Percentiles rank a stretch among this genome's conserved stretches.
phyloP scores from a whole-genome alignment of 2,888 invertebrate species.

The Stramonita haemastoma region DNA sequence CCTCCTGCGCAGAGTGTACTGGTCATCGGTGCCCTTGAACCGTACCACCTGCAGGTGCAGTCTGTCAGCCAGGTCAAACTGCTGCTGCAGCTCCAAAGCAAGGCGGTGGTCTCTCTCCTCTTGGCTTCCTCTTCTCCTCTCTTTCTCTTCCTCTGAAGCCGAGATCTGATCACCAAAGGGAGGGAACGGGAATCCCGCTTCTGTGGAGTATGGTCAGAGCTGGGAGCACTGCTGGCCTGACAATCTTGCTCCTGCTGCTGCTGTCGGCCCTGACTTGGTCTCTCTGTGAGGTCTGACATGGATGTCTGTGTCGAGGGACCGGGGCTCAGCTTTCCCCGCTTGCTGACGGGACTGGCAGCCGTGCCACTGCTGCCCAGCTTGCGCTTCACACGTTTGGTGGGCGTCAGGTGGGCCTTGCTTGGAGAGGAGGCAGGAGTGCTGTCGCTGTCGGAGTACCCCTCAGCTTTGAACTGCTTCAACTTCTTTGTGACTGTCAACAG shows the following conservation, averaged over 20 bases:
- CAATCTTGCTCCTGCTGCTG: background rate
- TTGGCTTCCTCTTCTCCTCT: conserved; percentile 38
- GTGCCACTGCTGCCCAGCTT: background rate
- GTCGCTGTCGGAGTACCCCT: background rate
- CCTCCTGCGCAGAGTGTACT: conserved; percentile 53
- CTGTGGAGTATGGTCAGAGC: background rate
- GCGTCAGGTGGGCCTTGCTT: background rate
- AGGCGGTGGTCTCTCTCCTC: conserved; percentile 54
- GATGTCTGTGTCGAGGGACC: background rate
- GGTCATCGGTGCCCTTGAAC: conserved; percentile 54
- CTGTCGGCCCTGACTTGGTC: no score
- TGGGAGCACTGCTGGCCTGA: background rate
- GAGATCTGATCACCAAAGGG: background rate
- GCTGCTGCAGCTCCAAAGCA: conserved; percentile 55
- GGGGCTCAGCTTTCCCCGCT: background rate
- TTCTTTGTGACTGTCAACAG: conserved; percentile 8
- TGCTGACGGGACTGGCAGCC: background rate
- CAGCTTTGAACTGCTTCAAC: background rate
- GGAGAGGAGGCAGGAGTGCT: background rate
- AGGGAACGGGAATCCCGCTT: background rate
- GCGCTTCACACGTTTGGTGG: conserved; percentile 9
- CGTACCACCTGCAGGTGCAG: conserved; percentile 48
- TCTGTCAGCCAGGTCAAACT: conserved; percentile 56
- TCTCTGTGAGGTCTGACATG: no score
- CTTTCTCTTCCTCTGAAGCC: background rate